Evolutionary conservation across 2,113 vertebrate genomes (phyloP), one percentile per base, ranked within the genome.

Genomic region (Stomatorhinus ivindoensis): DNA sequence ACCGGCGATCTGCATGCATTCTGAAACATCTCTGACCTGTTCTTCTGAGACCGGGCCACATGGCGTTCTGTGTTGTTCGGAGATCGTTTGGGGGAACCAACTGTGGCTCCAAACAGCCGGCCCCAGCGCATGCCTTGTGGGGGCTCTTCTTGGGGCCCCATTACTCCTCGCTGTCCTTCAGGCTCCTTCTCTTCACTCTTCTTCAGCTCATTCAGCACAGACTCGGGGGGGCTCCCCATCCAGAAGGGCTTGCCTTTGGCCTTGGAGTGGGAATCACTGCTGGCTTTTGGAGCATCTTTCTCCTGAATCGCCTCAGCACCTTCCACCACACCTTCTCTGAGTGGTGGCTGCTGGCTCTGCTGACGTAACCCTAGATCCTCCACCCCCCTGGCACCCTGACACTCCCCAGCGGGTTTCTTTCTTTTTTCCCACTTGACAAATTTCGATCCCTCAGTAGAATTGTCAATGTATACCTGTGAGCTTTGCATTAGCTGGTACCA

Each of bases 401-500:
- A 15, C 61, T 47, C 42, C 6, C 85, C 90, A 1, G 21, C 46
- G 31, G 87, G 93, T 91, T 92, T 95, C 53, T 94, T 96, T 90
- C 94, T 95, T 24, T 86, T 92, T 80, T 93, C 91, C 53, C 92
- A 92, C 47, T 92, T 97, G 13, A 95, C 91, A 19, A 98, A 97
- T 93, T 97, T 97, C 0, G 97, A 96, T 1, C 96, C 96, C 91
- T 98, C 96, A 0, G 95, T 9, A 0, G 97, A 96, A 44, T 96
- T 97, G 80, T 99, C 97, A 0, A 99, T 98, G 93, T 99, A 99
- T 89, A 99, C 97, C 94, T 99, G 98, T 58, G 98, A 99, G 91
- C 97, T 99, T 94, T 98, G 98, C 98, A 98, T 99, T 61, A 99
- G 97, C 94, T 99, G 98, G 94, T 97, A 98, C 98, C 98, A 99